These are phyloP conservation scores for Halichoeres trimaculatus DNA, from an alignment of 2,113 vertebrate species.

Conservation along the genomic window DNA sequence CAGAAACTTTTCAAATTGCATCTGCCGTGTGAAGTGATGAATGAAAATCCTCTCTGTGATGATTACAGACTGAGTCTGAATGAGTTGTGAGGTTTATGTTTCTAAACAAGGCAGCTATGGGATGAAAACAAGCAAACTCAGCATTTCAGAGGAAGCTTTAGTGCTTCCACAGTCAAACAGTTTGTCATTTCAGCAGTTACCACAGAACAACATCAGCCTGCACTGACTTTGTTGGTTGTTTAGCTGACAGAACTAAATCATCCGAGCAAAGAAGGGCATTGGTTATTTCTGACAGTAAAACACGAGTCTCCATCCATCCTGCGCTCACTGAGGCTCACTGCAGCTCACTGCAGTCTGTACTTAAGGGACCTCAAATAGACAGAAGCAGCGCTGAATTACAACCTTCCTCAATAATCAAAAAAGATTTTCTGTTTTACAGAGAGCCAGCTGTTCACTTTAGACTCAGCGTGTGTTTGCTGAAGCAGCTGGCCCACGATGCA, in stretches of 20 bases:
- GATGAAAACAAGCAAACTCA: neutral
- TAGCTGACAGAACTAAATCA: slow-evolving; percentile 20
- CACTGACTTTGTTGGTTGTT: slow-evolving; percentile 19
- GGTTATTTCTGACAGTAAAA: slow-evolving; percentile 49
- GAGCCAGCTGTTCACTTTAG: slow-evolving; percentile 54
- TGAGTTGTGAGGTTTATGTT: neutral
- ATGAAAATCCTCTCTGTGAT: no score
- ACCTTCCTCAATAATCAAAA: slow-evolving; percentile 70
- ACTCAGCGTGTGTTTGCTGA: slow-evolving; percentile 27
- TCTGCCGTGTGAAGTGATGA: no score
- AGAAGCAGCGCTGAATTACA: slow-evolving; percentile 71
- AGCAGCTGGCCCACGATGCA: slow-evolving; percentile 40
- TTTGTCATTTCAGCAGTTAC: slow-evolving; percentile 19
- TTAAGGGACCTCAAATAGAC: slow-evolving; percentile 71
- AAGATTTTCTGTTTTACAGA: slow-evolving; percentile 62
- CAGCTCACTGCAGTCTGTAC: slow-evolving; percentile 59
- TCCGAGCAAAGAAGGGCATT: slow-evolving; percentile 14
- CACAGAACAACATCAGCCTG: slow-evolving; percentile 11
- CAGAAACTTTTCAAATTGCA: no score
- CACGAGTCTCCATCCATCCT: slow-evolving; percentile 27
- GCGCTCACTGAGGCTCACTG: slow-evolving; percentile 29
- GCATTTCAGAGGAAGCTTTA: slow-evolving; percentile 21
- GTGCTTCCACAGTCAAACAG: slow-evolving; percentile 3
- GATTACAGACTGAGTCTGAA: slow-evolving; percentile 44
- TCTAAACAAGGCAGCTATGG: neutral